Evolutionary conservation across 1,140 invertebrate species (phyloP).

Genomic region (Seison nebaliae): DNA sequence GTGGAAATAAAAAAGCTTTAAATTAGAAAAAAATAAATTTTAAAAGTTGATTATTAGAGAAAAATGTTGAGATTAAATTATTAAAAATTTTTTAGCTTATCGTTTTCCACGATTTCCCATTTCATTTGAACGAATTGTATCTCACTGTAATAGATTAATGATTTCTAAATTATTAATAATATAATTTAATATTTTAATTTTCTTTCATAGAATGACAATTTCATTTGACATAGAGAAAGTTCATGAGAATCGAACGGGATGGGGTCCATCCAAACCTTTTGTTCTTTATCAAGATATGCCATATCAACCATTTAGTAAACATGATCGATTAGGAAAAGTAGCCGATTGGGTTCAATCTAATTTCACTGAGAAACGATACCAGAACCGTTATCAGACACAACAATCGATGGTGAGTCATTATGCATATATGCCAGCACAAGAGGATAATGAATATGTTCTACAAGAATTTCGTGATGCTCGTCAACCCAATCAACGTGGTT

Average conservation of each 20-base stretch:
- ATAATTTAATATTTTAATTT: too few relatives aligned
- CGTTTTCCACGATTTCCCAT: too few relatives aligned
- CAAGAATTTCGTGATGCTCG: constrained; percentile 77
- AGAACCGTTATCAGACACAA: constrained; percentile 75
- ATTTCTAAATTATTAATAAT: too few relatives aligned
- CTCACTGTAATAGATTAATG: too few relatives aligned
- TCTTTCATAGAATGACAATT: too few relatives aligned
- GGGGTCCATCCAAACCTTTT: constrained; percentile 75
- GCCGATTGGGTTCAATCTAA: constrained; percentile 87
- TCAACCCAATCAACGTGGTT: constrained; percentile 23
- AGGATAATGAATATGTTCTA: constrained; percentile 65
- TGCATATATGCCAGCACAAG: constrained; percentile 87
- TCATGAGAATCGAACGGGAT: constrained; percentile 62
- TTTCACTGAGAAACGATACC: constrained; percentile 72
- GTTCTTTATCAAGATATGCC: constrained; percentile 89
- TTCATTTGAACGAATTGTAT: too few relatives aligned
- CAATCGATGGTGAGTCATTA: constrained; percentile 70
- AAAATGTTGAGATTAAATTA: too few relatives aligned
- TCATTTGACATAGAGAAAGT: too few relatives aligned
- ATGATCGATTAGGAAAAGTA: constrained; percentile 77
- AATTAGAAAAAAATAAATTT: too few relatives aligned
- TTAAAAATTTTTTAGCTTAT: too few relatives aligned
- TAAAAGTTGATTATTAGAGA: too few relatives aligned
- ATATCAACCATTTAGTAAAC: constrained; percentile 89
- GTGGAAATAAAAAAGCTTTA: too few relatives aligned